phyloP scores from a whole-genome alignment of 2,797 vertebrate genomes.

The Ptychobarbus kaznakovi region DNA sequence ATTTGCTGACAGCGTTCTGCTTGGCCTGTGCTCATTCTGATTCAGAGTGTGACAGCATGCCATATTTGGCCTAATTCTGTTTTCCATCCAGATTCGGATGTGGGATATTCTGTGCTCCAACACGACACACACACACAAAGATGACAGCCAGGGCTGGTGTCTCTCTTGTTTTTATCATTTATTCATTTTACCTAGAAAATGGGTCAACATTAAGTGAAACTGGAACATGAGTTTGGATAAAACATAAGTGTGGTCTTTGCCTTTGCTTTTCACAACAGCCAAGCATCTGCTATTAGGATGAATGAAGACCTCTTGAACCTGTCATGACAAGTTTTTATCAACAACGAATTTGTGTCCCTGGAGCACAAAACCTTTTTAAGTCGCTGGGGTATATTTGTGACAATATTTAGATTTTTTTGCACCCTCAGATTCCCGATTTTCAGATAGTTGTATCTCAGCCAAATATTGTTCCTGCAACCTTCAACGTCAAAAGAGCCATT shows the following conservation, averaged over 20 bases:
- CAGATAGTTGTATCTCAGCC: too few species aligned
- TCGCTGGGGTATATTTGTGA: too few species aligned
- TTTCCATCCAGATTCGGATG: background rate
- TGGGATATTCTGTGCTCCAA: background rate
- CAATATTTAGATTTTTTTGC: too few species aligned
- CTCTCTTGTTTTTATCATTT: background rate
- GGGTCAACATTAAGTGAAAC: background rate
- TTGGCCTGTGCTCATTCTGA: slow-evolving; percentile 1
- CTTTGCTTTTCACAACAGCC: too few species aligned
- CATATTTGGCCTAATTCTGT: slow-evolving; percentile 6
- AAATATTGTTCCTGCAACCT: too few species aligned
- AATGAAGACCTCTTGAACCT: background rate
- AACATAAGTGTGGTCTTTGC: background rate
- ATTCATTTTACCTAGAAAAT: background rate
- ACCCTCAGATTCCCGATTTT: too few species aligned
- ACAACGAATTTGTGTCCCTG: background rate
- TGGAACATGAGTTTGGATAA: background rate
- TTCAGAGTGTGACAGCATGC: slow-evolving; percentile 12
- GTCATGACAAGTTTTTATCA: background rate
- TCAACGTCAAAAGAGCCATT: too few species aligned
- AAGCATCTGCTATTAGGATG: background rate
- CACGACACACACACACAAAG: background rate
- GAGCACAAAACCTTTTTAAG: too few species aligned
- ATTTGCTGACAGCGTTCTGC: background rate
- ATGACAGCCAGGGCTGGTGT: background rate